phyloP scores from a whole-genome alignment of 2,888 invertebrate genomes.

The Philopedon plagiatum region DNA sequence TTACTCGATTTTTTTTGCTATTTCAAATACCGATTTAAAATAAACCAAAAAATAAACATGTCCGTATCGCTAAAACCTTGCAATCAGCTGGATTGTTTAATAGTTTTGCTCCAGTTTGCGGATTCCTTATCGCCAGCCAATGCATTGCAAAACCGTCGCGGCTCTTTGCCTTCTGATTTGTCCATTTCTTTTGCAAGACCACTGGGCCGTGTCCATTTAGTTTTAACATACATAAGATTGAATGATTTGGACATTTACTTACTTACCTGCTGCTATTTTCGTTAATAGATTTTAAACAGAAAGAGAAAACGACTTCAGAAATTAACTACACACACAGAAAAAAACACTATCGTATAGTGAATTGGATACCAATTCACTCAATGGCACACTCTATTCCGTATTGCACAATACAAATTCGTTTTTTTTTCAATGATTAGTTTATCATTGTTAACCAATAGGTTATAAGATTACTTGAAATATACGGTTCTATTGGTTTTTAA shows the following conservation, averaged over 20 bases:
- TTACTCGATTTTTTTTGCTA: neutral
- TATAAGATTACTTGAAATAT: no score
- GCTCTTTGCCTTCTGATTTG: neutral
- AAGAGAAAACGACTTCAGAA: no score
- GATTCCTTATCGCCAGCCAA: constrained; percentile 6
- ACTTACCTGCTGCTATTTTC: neutral
- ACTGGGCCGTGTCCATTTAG: neutral
- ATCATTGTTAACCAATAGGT: no score
- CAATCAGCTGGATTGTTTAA: constrained; percentile 4
- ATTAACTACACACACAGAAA: no score
- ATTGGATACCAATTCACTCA: no score
- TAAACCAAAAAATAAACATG: neutral
- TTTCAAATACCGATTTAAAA: neutral
- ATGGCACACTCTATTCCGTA: no score
- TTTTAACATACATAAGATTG: neutral
- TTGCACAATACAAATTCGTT: no score
- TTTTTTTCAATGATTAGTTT: no score
- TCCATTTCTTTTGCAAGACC: neutral
- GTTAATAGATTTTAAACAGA: no score
- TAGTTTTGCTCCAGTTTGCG: constrained; percentile 3
- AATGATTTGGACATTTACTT: neutral
- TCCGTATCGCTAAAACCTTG: neutral
- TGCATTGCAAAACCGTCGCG: neutral
- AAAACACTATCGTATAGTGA: no score
- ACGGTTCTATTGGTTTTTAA: no score